A percentile compares a stretch with the other conserved stretches of the same genome.
These are phyloP conservation scores for Pasiphila rectangulata DNA, from an alignment of 2,888 invertebrate species.

Conservation along the genomic window DNA sequence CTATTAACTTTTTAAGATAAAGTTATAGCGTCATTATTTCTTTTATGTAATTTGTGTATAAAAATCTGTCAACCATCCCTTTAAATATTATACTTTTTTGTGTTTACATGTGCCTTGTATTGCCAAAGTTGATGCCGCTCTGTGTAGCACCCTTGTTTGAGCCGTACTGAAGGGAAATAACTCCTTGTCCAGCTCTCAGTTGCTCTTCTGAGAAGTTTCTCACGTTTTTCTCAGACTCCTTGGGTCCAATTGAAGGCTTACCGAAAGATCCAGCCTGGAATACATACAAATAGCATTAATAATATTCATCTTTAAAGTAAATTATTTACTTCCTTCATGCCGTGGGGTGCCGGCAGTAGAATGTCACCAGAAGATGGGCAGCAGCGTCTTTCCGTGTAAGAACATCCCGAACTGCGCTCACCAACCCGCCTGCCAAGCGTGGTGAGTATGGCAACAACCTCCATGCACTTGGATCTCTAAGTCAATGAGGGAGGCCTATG, in stretches of 20 bases:
- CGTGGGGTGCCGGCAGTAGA: no score
- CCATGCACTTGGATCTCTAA: no score
- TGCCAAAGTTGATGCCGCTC: conserved; percentile 97
- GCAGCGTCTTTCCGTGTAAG: no score
- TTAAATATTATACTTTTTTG: background rate
- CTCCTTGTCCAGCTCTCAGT: conserved; percentile 93
- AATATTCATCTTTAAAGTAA: no score
- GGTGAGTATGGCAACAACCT: no score
- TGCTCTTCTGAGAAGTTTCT: conserved; percentile 97
- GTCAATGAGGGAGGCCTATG: no score
- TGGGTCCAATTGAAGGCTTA: conserved; percentile 95
- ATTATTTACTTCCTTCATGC: no score
- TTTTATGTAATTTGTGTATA: conserved; percentile 3
- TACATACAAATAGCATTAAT: background rate
- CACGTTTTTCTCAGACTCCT: conserved; percentile 97
- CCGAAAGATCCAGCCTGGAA: conserved; percentile 89
- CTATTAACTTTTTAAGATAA: no score
- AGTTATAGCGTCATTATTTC: no score
- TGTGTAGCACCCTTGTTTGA: conserved; percentile 98
- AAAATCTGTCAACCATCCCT: conserved; percentile 9
- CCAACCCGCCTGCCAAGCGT: no score
- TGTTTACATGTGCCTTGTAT: conserved; percentile 96
- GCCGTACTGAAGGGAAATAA: conserved; percentile 97
- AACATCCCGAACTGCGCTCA: no score
- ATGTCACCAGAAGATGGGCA: no score